Conservation (phyloP, 2,797 vertebrate species). For the Esox lucius region DNA sequence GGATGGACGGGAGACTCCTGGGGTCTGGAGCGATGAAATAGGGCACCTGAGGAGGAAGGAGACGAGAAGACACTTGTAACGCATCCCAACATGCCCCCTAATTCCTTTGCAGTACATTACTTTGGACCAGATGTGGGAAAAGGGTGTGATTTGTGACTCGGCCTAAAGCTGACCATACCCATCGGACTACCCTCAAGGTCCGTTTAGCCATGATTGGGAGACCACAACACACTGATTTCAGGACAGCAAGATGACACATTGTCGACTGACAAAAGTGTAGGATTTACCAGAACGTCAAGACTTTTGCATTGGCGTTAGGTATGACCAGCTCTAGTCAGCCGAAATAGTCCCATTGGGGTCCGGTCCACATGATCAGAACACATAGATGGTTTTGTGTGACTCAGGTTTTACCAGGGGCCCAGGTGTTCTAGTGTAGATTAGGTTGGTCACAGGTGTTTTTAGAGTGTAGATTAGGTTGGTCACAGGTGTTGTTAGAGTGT, state of each 20-base stretch:
- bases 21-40: slow-evolving; percentile 86
- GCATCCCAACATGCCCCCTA: not conserved
- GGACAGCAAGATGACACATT: too few species aligned
- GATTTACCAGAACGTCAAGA: too few species aligned
- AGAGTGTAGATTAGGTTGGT: not conserved
- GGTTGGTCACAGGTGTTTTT: not conserved
- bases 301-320: too few species aligned
- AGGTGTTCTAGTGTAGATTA: not conserved
- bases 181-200: too few species aligned
- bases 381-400: not conserved
- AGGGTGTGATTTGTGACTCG: too few species aligned
- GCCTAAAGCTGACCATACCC: too few species aligned
- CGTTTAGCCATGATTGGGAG: too few species aligned
- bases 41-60: slow-evolving; percentile 69
- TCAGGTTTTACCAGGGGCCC: not conserved
- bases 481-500: not conserved
- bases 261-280: too few species aligned
- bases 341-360: not conserved
- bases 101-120: not conserved
- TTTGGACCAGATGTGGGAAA: not conserved
- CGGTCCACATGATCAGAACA: not conserved
- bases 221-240: too few species aligned
- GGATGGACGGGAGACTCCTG: slow-evolving; percentile 83
- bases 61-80: not conserved
- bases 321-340: not conserved